phyloP scores from a whole-genome alignment of 2,888 invertebrate species.

The Vesta saturnalis region DNA sequence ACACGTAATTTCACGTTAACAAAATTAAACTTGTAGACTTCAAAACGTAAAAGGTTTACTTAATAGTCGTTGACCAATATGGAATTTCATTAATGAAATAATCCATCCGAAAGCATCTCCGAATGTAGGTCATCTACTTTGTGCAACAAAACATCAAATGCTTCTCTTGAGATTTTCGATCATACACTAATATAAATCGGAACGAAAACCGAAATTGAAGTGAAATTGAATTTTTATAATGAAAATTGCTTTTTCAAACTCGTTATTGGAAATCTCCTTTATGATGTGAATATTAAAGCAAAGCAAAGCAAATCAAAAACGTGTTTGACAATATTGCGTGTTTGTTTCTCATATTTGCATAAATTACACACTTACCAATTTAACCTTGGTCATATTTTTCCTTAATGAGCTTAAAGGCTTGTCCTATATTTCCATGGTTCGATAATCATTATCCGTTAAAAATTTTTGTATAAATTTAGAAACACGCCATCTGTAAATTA shows the following conservation, averaged over 20 bases:
- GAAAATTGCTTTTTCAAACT: neutral
- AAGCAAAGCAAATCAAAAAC: too few species aligned
- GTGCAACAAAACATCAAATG: too few species aligned
- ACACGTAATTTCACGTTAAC: too few species aligned
- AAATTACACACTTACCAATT: neutral
- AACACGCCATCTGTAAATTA: neutral
- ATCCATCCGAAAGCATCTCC: too few species aligned
- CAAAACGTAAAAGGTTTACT: too few species aligned
- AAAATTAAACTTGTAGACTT: too few species aligned
- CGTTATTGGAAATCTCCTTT: neutral
- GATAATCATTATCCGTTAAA: neutral
- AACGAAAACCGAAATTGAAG: neutral
- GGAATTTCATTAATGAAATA: too few species aligned
- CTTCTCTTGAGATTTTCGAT: too few species aligned
- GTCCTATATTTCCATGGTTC: neutral
- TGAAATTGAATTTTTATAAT: conserved; percentile 1
- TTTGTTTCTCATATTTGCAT: neutral
- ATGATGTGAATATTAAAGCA: too few species aligned
- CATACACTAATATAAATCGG: too few species aligned
- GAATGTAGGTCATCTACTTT: neutral
- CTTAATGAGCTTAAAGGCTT: conserved; percentile 1
- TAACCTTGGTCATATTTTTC: neutral
- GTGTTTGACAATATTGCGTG: conserved; percentile 1
- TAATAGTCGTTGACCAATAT: too few species aligned
- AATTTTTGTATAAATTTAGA: neutral